A percentile compares a stretch with the other conserved stretches of the same genome.
These are phyloP conservation scores for Sebastes matsubarae DNA, from an alignment of 2,797 vertebrate genomes.

Conservation along the genomic window DNA sequence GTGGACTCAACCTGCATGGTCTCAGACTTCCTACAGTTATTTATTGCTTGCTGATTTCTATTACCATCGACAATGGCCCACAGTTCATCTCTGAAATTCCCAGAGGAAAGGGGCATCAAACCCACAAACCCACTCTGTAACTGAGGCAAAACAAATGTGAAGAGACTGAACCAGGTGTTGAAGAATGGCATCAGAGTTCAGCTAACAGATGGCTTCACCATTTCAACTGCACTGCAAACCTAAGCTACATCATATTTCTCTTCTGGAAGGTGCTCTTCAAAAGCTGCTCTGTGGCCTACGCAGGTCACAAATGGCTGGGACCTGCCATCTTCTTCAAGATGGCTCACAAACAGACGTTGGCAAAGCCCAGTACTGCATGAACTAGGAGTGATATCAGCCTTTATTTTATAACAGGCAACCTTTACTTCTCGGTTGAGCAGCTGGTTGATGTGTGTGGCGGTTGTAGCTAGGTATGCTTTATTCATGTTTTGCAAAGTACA, in stretches of 20 bases:
- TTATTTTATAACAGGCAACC: slow-evolving; percentile 14
- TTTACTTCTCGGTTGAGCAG: slow-evolving; percentile 7
- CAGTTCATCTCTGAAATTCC: not conserved
- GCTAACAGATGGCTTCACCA: slow-evolving; percentile 23
- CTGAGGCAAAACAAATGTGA: not conserved
- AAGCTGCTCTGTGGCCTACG: slow-evolving; percentile 4
- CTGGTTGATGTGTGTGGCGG: slow-evolving; percentile 2
- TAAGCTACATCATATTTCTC: not conserved
- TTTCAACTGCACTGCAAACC: slow-evolving; percentile 5
- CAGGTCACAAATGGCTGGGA: not conserved
- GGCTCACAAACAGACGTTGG: slow-evolving; percentile 14
- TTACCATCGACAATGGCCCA: not conserved
- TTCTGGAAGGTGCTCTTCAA: not conserved
- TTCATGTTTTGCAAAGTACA: not conserved
- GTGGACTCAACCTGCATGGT: not conserved
- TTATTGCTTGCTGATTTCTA: not conserved
- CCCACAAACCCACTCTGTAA: not conserved
- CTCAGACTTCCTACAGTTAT: not conserved
- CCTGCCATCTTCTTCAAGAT: not conserved
- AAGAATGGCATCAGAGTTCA: slow-evolving; percentile 3
- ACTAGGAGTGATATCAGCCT: slow-evolving; percentile 6
- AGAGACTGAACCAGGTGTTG: slow-evolving; percentile 12
- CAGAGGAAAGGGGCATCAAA: not conserved
- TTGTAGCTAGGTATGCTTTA: not conserved
- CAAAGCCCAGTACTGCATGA: slow-evolving; percentile 13